phyloP scores from a whole-genome alignment of 2,113 vertebrate genomes.

The Engraulis encrasicolus region DNA sequence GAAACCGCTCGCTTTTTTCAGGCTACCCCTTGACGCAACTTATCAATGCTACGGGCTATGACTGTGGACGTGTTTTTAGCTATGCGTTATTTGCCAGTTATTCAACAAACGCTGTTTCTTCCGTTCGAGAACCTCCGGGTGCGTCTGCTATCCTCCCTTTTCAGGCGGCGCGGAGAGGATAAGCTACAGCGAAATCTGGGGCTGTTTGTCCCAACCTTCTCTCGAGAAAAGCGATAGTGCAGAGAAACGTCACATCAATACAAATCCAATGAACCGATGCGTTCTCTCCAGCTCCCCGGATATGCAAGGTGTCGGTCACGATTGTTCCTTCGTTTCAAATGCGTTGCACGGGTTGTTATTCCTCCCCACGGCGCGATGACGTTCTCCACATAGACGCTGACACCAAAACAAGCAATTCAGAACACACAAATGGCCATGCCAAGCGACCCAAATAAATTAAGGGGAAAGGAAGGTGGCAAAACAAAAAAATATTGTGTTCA shows the following conservation, averaged over 20 bases:
- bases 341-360: conserved; percentile 58
- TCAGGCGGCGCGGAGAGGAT: conserved; percentile 10
- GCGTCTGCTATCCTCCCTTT: conserved; percentile 14
- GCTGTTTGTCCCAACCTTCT: conserved; percentile 36
- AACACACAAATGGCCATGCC: conserved; percentile 45
- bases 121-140: conserved; percentile 13
- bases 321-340: conserved; percentile 59
- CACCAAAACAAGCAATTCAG: conserved; percentile 55
- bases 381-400: conserved; percentile 63
- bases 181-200: conserved; percentile 17
- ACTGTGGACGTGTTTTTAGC: conserved; percentile 43
- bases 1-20: conserved; percentile 45
- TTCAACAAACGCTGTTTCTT: conserved; percentile 3
- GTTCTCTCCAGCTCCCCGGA: conserved; percentile 39
- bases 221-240: conserved; percentile 38
- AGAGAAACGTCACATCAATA: conserved; percentile 51
- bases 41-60: conserved; percentile 53
- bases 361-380: conserved; percentile 67
- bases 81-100: neutral
- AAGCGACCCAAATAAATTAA: conserved; percentile 58
- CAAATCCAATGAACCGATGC: conserved; percentile 53
- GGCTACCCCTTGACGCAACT: conserved; percentile 65
- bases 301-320: conserved; percentile 57
- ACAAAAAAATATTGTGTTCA: conserved; percentile 52
- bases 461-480: conserved; percentile 42